Conservation (phyloP, 2,113 vertebrate genomes). For the Cyphomyrus discorhynchus region DNA sequence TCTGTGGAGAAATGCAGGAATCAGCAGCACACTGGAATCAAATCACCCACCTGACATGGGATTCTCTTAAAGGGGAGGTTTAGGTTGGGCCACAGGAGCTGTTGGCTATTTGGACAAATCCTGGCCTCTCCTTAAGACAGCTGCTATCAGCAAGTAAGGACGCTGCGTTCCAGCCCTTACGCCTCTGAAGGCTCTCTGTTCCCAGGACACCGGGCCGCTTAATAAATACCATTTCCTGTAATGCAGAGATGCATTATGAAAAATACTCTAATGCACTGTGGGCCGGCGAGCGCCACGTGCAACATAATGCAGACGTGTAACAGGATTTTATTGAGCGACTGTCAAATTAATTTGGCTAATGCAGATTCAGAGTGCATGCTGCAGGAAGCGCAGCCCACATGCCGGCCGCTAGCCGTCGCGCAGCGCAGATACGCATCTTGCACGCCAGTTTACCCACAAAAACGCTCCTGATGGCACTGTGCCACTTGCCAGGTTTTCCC, state of each 20-base stretch:
- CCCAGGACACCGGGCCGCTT: slow-evolving; percentile 11
- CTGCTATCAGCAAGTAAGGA: not conserved
- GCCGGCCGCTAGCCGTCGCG: slow-evolving; percentile 34
- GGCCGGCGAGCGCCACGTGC: slow-evolving; percentile 28
- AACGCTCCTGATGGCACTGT: slow-evolving; percentile 39
- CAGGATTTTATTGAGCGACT: slow-evolving; percentile 42
- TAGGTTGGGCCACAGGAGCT: not conserved
- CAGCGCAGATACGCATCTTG: slow-evolving; percentile 31
- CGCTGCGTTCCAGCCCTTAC: not conserved
- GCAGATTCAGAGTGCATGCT: slow-evolving; percentile 42
- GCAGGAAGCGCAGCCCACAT: slow-evolving; percentile 37
- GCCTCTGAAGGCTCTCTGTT: not conserved
- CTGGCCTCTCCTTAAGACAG: not conserved
- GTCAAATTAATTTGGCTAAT: slow-evolving; percentile 47
- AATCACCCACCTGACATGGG: not conserved
- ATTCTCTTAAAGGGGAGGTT: not conserved
- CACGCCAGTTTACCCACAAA: slow-evolving; percentile 32
- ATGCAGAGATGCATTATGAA: slow-evolving; percentile 51
- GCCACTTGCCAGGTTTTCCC: slow-evolving; percentile 37
- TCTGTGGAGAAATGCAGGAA: not conserved
- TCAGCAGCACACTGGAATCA: not conserved
- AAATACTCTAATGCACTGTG: slow-evolving; percentile 37
- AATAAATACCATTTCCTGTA: slow-evolving; percentile 45
- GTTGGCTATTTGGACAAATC: not conserved
- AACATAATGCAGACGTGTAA: slow-evolving; percentile 34